A percentile compares a stretch with the other conserved stretches of the same genome.
Conservation (phyloP, 2,113 vertebrate species). For the Calyptommatus sinebrachiatus region DNA sequence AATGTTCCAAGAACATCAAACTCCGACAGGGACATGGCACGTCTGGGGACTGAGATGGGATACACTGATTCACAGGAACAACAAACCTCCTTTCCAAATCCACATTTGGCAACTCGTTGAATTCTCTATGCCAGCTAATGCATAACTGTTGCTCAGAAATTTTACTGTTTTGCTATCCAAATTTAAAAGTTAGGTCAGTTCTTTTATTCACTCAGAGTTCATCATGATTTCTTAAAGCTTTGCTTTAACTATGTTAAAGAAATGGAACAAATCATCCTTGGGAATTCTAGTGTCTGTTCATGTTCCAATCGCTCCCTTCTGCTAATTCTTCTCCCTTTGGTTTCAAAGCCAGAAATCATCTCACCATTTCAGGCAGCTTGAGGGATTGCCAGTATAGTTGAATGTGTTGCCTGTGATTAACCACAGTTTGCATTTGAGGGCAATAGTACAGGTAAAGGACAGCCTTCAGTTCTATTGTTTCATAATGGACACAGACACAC, state of each 20-base stretch:
- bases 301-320: background rate
- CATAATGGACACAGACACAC: too few relatives aligned
- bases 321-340: background rate
- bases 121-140: background rate
- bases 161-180: background rate
- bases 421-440: background rate
- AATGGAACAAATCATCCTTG: background rate
- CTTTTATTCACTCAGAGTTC: background rate
- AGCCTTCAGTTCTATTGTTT: too few relatives aligned
- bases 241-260: background rate
- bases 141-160: background rate
- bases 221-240: background rate
- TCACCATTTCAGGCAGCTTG: background rate
- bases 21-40: background rate
- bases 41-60: background rate
- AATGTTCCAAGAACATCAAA: background rate
- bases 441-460: too few relatives aligned
- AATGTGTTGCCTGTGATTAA: background rate
- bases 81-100: background rate
- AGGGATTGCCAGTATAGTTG: background rate
- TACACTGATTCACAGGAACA: background rate
- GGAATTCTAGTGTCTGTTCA: background rate
- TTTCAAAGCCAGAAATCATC: background rate
- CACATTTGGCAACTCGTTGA: background rate
- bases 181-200: background rate